Evolutionary conservation across 2,113 vertebrate genomes (phyloP).

Genomic region (Paratilapia polleni): DNA sequence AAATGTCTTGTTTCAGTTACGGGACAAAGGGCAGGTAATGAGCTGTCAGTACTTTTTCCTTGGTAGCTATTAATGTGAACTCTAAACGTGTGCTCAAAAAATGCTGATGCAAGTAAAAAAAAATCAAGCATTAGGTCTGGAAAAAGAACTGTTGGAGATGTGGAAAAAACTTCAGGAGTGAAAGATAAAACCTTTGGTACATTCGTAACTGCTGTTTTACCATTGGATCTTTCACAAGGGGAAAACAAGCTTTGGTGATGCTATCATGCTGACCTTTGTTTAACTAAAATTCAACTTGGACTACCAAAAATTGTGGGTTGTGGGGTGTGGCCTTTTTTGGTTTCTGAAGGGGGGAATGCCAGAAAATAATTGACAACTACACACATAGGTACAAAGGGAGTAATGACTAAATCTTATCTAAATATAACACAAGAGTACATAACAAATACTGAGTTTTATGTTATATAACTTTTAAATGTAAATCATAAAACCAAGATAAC

Average conservation of each 20-base stretch:
- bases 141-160: rapidly evolving
- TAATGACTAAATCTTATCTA: background rate
- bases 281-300: background rate
- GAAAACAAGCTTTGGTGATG: background rate
- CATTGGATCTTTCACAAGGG: background rate
- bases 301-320: no score
- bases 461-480: background rate
- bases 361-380: background rate
- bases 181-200: background rate
- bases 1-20: background rate
- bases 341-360: background rate
- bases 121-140: no score
- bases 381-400: background rate
- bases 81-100: background rate
- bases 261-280: background rate
- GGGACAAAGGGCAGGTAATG: background rate
- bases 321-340: background rate
- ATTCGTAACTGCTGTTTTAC: background rate
- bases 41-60: background rate
- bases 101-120: background rate
- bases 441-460: background rate
- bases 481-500: background rate
- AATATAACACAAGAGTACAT: background rate
- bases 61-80: background rate
- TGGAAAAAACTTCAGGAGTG: rapidly evolving